Conservation (phyloP, 1,140 invertebrate genomes). For the Lasaia peninsularis region DNA sequence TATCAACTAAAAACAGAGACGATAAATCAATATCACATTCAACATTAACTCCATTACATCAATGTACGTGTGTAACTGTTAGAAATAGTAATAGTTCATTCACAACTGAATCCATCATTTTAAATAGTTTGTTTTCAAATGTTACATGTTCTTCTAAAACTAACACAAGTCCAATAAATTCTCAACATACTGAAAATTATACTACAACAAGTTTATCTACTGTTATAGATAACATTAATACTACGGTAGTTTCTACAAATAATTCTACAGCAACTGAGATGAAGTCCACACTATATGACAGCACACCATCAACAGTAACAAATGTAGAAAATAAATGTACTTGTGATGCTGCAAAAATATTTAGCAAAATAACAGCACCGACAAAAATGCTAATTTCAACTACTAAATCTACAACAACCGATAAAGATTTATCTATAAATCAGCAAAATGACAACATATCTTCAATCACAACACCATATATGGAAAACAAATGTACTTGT, state of each 20-base stretch:
- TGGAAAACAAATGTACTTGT: conserved; percentile 10
- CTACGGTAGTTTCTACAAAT: background rate
- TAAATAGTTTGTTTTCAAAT: background rate
- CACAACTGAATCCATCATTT: background rate
- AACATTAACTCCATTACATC: background rate
- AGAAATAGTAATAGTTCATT: background rate
- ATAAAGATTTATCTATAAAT: conserved; percentile 8
- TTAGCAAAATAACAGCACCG: background rate
- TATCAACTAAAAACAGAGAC: background rate
- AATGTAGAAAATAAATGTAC: conserved; percentile 1
- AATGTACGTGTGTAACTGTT: background rate
- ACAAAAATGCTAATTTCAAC: background rate
- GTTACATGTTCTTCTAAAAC: background rate
- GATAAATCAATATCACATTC: background rate
- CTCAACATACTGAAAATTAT: background rate
- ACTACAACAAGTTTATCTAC: background rate
- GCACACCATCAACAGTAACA: background rate
- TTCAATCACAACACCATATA: conserved; percentile 1
- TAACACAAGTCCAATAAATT: background rate
- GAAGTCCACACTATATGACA: background rate
- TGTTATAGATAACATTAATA: background rate
- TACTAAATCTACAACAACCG: conserved; percentile 16
- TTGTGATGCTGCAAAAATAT: background rate
- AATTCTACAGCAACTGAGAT: background rate
- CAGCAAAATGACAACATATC: background rate